Base-by-base conservation (phyloP, 2,797 vertebrate genomes). In the Peromyscus eremicus region DNA sequence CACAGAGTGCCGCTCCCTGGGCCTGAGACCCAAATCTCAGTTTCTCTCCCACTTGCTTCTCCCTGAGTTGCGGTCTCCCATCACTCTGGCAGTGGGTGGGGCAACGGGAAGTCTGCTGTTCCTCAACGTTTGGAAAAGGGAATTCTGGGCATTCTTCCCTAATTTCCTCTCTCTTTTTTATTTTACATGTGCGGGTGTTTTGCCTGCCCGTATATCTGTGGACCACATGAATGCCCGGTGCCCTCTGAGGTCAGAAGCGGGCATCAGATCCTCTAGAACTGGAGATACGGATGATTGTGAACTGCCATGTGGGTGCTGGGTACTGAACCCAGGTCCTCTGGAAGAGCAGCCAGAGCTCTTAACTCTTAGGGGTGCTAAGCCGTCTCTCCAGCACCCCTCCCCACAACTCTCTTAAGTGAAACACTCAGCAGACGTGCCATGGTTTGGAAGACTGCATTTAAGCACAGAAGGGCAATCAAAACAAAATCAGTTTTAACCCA, bases 21-120 rank as follows among this genome's bases (percentile, higher is more conserved):
- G 75, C 37, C 37, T 27, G 68, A 40, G 88, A 91, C 40, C 66
- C 23, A 29, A 66, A 34, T 1, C 52, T 12, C 70, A 49, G 90
- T 9, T 75, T 62, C 89, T 23, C 43, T 57, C 34, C 57, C 17
- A 40, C 60, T 62, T 11, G 8, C 68, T 55, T 86, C 83, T 92
- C 71, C 91, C 94, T 87, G 77, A 95, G 89, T 71, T 92, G 94
- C 55, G 8, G 0, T 25, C 34, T 96, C 66, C 92, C 71, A 62
- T 95, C 77, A 70, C 29, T 60, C 34, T 66, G 71, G 89, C 91
- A 82, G 82, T 70, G 73, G 32, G 27, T 3, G 34, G 55, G 83
- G 60, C 4, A 9, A 46, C 27, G 23, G 43, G 68, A 82, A 57
- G 34, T 79, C 77, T 55, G 6, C 75, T 16, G 46, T 6, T 1